Base-by-base conservation (phyloP, 2,113 vertebrate species). In the Eptesicus fuscus region DNA sequence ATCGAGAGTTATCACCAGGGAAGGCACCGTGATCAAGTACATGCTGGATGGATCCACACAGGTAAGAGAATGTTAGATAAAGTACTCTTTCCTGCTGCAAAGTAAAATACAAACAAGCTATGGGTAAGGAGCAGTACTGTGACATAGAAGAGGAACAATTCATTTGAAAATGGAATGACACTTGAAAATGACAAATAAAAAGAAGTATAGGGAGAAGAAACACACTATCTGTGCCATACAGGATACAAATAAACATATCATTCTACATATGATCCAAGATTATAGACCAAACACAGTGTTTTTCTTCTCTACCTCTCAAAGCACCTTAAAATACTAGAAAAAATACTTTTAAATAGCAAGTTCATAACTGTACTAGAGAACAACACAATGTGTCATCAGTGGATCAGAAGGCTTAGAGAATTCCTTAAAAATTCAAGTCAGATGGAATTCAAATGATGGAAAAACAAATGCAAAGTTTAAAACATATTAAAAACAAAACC, bases 1-100 rank as follows among this genome's bases (percentile, higher is more conserved):
- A 32, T 99, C 99, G 2, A 99, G 99, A 88, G 97, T 98, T 40
- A 97, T 99, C 95, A 99, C 98, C 83, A 95, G 95, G 65, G 98
- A 99, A 96, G 99, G 99, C 90, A 98, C 99, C 12, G 99, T 99
- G 61, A 88, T 99, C 95, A 99, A 98, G 85, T 97, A 98, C 95
- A 98, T 99, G 98, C 95, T 98, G 97, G 98, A 99, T 83, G 98
- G 99, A 32, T 99, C 99, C 86, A 98, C 98, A 28, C 96, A 99
- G 99, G 99, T 99, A 97, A 87, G 25, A 23, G 77, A 37, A 90
- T 44, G 23, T 7, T 23, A 42, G 85, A 53, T 37, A 83, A 63
- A 42, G 37, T 35, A 12, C 35, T 74, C 25, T 51, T 22, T 61
- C 35, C 25, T 76, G 47, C 25, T 79, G 17, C 18, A 28, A 40